Conservation (phyloP, 2,888 invertebrate genomes). For the Exocentrus adspersus region DNA sequence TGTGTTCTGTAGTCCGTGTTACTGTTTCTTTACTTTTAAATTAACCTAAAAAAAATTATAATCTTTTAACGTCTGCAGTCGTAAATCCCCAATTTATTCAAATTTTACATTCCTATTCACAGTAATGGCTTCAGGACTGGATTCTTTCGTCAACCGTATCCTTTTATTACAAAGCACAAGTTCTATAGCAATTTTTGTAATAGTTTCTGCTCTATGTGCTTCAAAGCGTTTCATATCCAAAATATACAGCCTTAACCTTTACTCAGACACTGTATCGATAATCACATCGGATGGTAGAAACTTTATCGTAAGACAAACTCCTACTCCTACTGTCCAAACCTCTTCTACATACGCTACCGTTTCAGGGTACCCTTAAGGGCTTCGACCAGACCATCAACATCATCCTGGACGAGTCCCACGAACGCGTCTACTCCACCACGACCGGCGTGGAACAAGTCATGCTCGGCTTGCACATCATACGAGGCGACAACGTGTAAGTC, state of each 20-base stretch:
- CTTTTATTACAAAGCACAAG: too few relatives aligned
- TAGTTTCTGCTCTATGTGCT: constrained; percentile 32
- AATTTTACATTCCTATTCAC: constrained; percentile 19
- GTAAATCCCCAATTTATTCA: too few relatives aligned
- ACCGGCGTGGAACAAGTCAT: constrained; percentile 96
- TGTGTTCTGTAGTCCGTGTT: too few relatives aligned
- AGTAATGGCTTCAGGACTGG: constrained; percentile 81
- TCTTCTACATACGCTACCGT: constrained; percentile 35
- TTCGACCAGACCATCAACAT: constrained; percentile 99
- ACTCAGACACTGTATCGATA: constrained; percentile 86
- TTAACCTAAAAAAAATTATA: background rate
- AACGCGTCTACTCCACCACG: constrained; percentile 94
- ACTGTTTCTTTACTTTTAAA: background rate
- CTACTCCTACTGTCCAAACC: constrained; percentile 6
- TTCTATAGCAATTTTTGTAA: too few relatives aligned
- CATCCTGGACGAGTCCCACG: constrained; percentile 97
- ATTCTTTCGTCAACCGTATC: constrained; percentile 87
- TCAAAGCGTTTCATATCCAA: too few relatives aligned
- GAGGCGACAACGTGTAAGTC: constrained; percentile 96
- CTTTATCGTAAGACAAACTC: constrained; percentile 77
- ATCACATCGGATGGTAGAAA: constrained; percentile 97
- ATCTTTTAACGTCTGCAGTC: too few relatives aligned
- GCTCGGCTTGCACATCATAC: constrained; percentile 95
- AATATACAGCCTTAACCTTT: constrained; percentile 31
- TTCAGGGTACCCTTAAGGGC: constrained; percentile 93